phyloP scores from a whole-genome alignment of 2,888 invertebrate genomes.

The Melipona beecheii region DNA sequence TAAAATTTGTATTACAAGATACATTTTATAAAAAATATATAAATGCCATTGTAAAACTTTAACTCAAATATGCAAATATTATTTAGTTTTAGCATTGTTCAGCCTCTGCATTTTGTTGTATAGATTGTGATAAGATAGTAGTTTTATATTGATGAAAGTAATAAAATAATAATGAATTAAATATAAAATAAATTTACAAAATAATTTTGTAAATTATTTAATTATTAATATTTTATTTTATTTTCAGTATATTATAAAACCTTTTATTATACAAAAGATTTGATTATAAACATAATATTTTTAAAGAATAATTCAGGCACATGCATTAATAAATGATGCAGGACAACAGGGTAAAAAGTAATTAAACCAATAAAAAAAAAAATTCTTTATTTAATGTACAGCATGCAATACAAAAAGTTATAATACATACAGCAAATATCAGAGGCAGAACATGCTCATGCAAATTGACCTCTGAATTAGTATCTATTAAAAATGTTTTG shows the following conservation, averaged over 20 bases:
- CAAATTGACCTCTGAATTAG: conserved; percentile 60
- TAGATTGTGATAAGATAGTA: conserved; percentile 8
- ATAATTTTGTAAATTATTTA: conserved; percentile 20
- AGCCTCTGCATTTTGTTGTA: conserved; percentile 65
- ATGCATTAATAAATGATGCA: conserved; percentile 77
- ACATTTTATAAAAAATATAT: conserved; percentile 11
- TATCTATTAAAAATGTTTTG: conserved; percentile 36
- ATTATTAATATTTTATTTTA: conserved; percentile 12
- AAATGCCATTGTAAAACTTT: conserved; percentile 2
- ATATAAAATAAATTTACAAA: not conserved
- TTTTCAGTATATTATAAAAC: conserved; percentile 9
- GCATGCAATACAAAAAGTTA: conserved; percentile 81
- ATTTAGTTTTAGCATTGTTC: conserved; percentile 48
- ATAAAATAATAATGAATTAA: conserved; percentile 20
- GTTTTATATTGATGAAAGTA: conserved; percentile 5
- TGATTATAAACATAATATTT: not conserved
- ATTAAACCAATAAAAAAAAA: conserved; percentile 80
- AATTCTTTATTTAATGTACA: conserved; percentile 79
- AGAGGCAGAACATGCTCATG: conserved; percentile 79
- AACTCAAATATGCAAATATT: not conserved
- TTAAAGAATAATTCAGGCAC: conserved; percentile 58
- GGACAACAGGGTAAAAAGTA: conserved; percentile 77
- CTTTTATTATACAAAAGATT: conserved; percentile 16
- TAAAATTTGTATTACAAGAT: conserved; percentile 23
- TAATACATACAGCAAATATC: conserved; percentile 71